Evolutionary conservation across 1,140 invertebrate species (phyloP).

Genomic region (Lordiphosa clarofinis): DNA sequence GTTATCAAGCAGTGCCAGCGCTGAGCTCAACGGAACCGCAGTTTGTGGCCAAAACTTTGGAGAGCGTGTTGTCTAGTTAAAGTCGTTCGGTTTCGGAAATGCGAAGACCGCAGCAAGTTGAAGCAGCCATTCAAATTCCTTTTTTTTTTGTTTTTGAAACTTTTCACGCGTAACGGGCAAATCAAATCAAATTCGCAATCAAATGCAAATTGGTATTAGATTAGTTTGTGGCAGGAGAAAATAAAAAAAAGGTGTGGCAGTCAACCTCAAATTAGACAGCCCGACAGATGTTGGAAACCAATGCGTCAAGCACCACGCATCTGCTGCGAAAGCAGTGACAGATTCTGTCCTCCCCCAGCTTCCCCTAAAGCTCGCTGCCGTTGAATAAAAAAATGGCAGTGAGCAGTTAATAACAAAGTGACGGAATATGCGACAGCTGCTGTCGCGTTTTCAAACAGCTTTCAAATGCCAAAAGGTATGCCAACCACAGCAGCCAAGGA

Average conservation of each 20-base stretch:
- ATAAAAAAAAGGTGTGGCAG: constrained; percentile 21
- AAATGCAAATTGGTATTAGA: constrained; percentile 77
- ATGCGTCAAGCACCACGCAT: constrained; percentile 39
- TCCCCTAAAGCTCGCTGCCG: too few relatives aligned
- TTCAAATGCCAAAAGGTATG: constrained; percentile 70
- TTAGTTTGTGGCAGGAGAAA: constrained; percentile 57
- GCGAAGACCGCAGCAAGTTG: constrained; percentile 51
- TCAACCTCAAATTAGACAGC: constrained; percentile 48
- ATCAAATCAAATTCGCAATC: constrained; percentile 74
- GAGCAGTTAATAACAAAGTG: constrained; percentile 69
- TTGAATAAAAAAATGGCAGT: constrained; percentile 26
- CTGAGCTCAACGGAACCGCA: constrained; percentile 26
- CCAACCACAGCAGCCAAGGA: constrained; percentile 31
- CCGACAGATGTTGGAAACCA: constrained; percentile 26
- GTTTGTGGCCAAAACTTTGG: constrained; percentile 52
- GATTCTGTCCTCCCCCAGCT: constrained; percentile 30
- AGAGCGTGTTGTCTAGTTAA: constrained; percentile 33
- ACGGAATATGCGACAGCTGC: constrained; percentile 65
- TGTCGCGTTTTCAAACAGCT: constrained; percentile 70
- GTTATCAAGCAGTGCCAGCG: constrained; percentile 48
- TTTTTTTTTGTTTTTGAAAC: constrained; percentile 24
- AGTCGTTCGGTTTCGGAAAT: background rate
- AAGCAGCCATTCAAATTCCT: constrained; percentile 21
- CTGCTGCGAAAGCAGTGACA: constrained; percentile 54
- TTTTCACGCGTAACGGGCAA: constrained; percentile 51